Evolutionary conservation across 1,140 invertebrate genomes (phyloP).

Genomic region (Lepeophtheirus salmonis): DNA sequence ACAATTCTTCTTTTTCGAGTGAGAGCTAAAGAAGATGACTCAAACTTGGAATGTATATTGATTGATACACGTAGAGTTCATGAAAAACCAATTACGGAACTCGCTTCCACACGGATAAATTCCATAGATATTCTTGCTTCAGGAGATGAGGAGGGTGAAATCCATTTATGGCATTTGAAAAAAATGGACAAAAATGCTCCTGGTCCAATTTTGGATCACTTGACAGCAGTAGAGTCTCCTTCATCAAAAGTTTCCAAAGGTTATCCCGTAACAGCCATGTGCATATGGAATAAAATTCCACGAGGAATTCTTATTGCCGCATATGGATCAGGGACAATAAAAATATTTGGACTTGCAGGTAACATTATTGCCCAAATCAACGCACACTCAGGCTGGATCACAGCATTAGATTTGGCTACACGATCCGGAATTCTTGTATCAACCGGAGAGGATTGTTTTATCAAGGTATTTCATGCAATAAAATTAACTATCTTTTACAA

Average conservation of each 20-base stretch:
- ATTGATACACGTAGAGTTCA: constrained; percentile 1
- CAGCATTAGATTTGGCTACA: constrained; percentile 5
- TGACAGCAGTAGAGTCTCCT: not conserved
- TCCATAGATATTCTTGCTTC: constrained; percentile 1
- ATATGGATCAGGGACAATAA: not conserved
- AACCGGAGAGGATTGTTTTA: constrained; percentile 7
- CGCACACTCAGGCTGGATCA: constrained; percentile 9
- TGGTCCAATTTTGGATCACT: not conserved
- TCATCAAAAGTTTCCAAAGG: not conserved
- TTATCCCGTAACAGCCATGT: constrained; percentile 6
- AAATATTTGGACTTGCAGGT: not conserved
- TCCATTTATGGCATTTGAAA: constrained; percentile 12
- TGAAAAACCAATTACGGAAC: not conserved
- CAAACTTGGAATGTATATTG: not conserved
- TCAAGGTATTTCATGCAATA: not conserved
- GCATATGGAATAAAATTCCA: constrained; percentile 10
- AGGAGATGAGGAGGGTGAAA: not conserved
- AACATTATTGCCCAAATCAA: constrained; percentile 1
- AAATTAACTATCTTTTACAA: too few relatives aligned
- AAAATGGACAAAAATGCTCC: too few relatives aligned
- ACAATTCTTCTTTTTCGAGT: constrained; percentile 6
- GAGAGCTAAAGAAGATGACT: not conserved
- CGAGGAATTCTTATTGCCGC: constrained; percentile 1
- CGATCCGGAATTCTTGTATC: constrained; percentile 2
- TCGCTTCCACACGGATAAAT: not conserved